These are phyloP conservation scores for Bactericera cockerelli DNA, from an alignment of 1,140 invertebrate species.

Conservation along the genomic window DNA sequence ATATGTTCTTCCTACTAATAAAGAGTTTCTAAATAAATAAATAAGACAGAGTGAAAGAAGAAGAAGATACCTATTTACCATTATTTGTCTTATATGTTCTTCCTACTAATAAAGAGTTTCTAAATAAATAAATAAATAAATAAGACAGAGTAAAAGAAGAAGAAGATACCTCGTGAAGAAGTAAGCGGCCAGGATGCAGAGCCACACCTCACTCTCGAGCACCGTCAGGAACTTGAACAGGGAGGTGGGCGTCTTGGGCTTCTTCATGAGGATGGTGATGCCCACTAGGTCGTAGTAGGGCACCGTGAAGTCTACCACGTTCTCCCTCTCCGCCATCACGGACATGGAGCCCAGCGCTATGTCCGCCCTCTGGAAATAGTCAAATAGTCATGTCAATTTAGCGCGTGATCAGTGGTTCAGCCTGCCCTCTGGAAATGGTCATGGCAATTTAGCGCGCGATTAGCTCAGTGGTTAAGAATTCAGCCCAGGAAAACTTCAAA, in stretches of 20 bases:
- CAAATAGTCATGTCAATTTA: not conserved
- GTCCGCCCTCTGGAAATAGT: conserved; percentile 48
- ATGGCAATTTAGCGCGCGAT: too few species aligned
- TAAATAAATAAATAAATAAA: too few species aligned
- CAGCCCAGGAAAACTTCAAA: too few species aligned
- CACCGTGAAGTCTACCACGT: conserved; percentile 87
- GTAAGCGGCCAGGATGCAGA: conserved; percentile 87
- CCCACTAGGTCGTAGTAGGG: conserved; percentile 92
- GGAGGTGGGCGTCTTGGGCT: conserved; percentile 62
- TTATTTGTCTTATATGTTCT: too few species aligned
- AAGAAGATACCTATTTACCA: too few species aligned
- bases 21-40: too few species aligned
- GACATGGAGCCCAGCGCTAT: conserved; percentile 75
- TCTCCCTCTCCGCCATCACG: conserved; percentile 88
- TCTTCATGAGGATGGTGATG: conserved; percentile 79
- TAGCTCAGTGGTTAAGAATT: too few species aligned
- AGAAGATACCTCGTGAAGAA: conserved; percentile 64
- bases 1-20: too few species aligned
- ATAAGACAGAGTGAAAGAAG: too few species aligned
- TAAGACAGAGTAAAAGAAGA: not conserved
- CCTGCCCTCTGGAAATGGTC: too few species aligned
- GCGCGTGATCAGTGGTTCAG: not conserved
- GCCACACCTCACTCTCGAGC: conserved; percentile 88
- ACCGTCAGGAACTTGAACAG: conserved; percentile 95
- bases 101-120: too few species aligned